A percentile compares a stretch with the other conserved stretches of the same genome.
These are phyloP conservation scores for Tapera naevia DNA, from an alignment of 2,797 vertebrate species.

Conservation along the genomic window DNA sequence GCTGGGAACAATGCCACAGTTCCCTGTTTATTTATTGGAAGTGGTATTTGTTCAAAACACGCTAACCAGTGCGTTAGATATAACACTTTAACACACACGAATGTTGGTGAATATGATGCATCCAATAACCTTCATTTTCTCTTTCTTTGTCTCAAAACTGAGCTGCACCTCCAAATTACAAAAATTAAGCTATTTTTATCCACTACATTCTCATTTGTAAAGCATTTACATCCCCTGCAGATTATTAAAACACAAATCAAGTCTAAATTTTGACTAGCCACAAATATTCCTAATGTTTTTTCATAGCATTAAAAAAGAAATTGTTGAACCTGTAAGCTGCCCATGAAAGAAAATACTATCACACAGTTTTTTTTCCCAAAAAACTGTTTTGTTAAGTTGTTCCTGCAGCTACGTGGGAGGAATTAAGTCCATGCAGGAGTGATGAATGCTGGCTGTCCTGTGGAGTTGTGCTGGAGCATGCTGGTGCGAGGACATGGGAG, in stretches of 20 bases:
- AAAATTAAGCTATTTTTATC: background rate
- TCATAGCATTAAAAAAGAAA: background rate
- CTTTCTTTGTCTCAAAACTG: background rate
- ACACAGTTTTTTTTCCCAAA: background rate
- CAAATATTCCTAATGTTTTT: background rate
- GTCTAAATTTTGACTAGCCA: background rate
- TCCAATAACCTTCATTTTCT: background rate
- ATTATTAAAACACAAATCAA: background rate
- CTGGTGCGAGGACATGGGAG: accelerated
- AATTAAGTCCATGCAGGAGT: background rate
- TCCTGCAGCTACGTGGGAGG: background rate
- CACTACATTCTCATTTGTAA: background rate
- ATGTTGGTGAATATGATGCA: background rate
- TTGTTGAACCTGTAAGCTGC: background rate
- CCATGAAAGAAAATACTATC: accelerated
- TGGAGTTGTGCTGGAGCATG: background rate
- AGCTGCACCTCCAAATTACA: background rate
- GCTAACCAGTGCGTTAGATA: too few relatives aligned
- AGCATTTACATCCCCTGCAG: background rate
- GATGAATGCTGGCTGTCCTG: background rate
- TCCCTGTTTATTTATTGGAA: background rate
- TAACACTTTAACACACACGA: accelerated
- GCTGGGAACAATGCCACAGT: accelerated
- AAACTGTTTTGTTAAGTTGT: background rate
- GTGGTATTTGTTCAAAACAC: background rate